Base-by-base conservation (phyloP, 23 tunicate genomes). In the Halocynthia aurantium region DNA sequence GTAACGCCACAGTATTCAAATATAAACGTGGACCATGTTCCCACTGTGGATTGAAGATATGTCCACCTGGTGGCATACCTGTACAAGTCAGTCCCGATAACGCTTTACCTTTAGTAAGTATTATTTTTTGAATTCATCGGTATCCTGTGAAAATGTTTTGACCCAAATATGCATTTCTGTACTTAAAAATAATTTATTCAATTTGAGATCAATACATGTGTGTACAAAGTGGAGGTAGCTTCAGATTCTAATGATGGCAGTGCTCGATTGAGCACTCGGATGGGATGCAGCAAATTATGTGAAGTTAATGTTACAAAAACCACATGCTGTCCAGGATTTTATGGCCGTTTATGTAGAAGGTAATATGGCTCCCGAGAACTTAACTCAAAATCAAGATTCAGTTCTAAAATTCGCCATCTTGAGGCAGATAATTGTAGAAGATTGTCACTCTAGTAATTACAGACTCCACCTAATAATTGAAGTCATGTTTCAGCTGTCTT, bases 261-360 rank as follows among this genome's bases (percentile, higher is more conserved):
- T 4, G 20, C 31, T 53, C 50, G 21, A 54, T 15, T 54, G 5
- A 61, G 52, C 50, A 55, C 22, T 70, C 18, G 49, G 61, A 51
- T 7, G 0, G 96, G 96, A 0, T 89, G 96, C 83, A 51, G 12
- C 6, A 49, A 67, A 20, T 17, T 55, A 7, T 89, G 96, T 69
- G 44, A 6, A 6, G 70, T 10, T 40, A 84, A 84, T 49, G 50
- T n/a, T 10, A 84, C 77, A 5, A 57, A 69, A 6, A 62, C 21
- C 50, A 79, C 21, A 15, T 89, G 96, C 68, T 89, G 96, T 69
- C 52, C 63, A 20, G 96, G 96, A 6, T 89, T 73, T 58, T 89
- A 51, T 55, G 96, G 96, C 5, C 50, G 74, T 10, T 62, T 62
- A 52, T 89, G 96, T 64, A 20, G 73, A 75, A 84, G 89, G 96